Percentiles rank a stretch among this genome's conserved stretches.
Conservation (phyloP, 2,113 vertebrate species). For the Otolemur garnettii region DNA sequence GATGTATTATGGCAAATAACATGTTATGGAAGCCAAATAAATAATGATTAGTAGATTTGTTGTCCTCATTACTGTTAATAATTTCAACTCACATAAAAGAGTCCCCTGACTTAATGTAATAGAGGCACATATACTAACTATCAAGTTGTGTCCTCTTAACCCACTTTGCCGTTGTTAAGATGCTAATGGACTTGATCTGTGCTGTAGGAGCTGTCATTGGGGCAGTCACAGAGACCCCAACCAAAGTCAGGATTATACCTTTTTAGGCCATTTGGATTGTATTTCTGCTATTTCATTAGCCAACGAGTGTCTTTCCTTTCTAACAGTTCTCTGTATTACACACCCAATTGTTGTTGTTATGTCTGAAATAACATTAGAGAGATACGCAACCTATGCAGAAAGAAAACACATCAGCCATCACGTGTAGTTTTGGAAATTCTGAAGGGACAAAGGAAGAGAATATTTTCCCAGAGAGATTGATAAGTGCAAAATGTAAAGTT, state of each 20-base stretch:
- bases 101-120: not conserved
- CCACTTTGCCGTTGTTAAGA: not conserved
- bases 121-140: not conserved
- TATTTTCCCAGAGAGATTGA: not conserved
- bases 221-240: not conserved
- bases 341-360: not conserved
- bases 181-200: not conserved
- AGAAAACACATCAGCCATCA: not conserved
- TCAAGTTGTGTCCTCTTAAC: not conserved
- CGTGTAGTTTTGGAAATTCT: not conserved
- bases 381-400: not conserved
- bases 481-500: not conserved
- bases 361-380: not conserved
- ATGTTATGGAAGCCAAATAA: conserved; percentile 40
- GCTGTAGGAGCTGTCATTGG: rapidly evolving
- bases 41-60: conserved; percentile 53
- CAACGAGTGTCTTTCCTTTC: not conserved
- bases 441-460: not conserved
- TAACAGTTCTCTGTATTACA: not conserved
- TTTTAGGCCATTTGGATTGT: rapidly evolving
- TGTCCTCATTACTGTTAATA: conserved; percentile 49
- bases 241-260: not conserved
- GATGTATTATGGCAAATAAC: not conserved
- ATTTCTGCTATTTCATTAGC: not conserved
- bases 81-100: not conserved